Evolutionary conservation across 1,140 invertebrate genomes (phyloP), one percentile per base, ranked within the genome.

Genomic region (Mesaphorura yosii): DNA sequence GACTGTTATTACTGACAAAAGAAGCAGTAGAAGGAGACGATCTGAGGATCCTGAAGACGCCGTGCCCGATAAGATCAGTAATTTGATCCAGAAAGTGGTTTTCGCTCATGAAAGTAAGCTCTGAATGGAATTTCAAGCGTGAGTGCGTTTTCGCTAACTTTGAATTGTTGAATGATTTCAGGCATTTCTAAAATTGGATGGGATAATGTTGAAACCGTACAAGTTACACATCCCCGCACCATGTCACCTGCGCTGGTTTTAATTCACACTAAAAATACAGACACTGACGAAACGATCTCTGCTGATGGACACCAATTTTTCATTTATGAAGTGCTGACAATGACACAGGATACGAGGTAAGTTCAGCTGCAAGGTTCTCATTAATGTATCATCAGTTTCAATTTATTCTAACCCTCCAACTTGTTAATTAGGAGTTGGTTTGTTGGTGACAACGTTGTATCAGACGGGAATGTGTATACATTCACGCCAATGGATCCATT

Each of bases 401-500:
- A 19, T 41, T 41, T 5, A 6, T 19, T 19, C 22, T 6, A 7
- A 10, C 22, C 5, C 7, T 41, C 22, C 39, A 41, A 10, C 17
- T 41, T 41, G 7, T 41, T 41, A 10, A 6, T 17, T 31, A 63
- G 62, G 51, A 59, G 56, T 19, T 64, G 62, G 62, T 64, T 64
- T 55, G 25, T 59, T 29, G 54, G 56, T 22, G 48, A 64, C 20
- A 12, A 17, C 5, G 54, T 64, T 15, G 29, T 58, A 19, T 64
- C 63, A n/a, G 59, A 64, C 57, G 63, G 63, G 15, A 58, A 58
- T 49, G 27, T 58, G 1, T 53, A 54, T 31, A 38, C 60, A 5
- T 48, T 39, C 2, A 64, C 58, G 25, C 53, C 46, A 23, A 22
- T 64, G 12, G 61, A 64, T 40, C 60, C 63, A 42, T 50, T 64